Evolutionary conservation across 2,888 invertebrate species (phyloP), one percentile per base, ranked within the genome.

Genomic region (Gastracanthus pulcherrimus): DNA sequence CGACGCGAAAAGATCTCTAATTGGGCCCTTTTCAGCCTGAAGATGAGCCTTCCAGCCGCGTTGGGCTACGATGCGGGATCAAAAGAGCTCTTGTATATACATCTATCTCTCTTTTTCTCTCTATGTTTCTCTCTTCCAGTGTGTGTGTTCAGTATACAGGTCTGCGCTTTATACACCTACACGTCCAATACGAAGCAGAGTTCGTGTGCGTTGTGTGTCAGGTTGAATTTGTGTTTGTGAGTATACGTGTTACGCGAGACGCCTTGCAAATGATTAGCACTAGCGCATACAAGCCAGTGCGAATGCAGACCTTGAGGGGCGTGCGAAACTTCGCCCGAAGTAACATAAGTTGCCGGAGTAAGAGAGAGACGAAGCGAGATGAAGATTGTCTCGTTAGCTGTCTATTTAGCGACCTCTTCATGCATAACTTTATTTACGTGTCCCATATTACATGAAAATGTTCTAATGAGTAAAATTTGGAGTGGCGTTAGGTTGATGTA

Each of bases 191-290:
- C 16, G 31, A 29, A 13, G 29, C 5, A 31, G 26, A 26, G 60
- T 6, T 16, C 5, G 16, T 31, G 13, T 16, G n/a, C 60, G 60
- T 16, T 6, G 16, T 31, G 13, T 16, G n/a, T 29, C 29, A 60
- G 31, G 26, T 29, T 60, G n/a, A 7, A 11, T 19, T 51, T 26
- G 26, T 23, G 26, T 51, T 2, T 16, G 36, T 11, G 45, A 6
- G n/a, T 26, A 11, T 23, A 36, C 3, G 64, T 29, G 60, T 77
- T 77, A 58, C 69, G 45, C 41, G 29, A 58, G 51, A 38, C 38
- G 51, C 71, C 78, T 51, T 34, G 71, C 31, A 64, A 55, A 71
- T 38, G 71, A 71, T 71, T 75, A 75, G 51, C 74, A 75, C 31
- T 29, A 26, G 26, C 48, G 60, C 26, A 41, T 31, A 3, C 23